Evolutionary conservation across 2,888 invertebrate species (phyloP).

Genomic region (Andrena camellia): DNA sequence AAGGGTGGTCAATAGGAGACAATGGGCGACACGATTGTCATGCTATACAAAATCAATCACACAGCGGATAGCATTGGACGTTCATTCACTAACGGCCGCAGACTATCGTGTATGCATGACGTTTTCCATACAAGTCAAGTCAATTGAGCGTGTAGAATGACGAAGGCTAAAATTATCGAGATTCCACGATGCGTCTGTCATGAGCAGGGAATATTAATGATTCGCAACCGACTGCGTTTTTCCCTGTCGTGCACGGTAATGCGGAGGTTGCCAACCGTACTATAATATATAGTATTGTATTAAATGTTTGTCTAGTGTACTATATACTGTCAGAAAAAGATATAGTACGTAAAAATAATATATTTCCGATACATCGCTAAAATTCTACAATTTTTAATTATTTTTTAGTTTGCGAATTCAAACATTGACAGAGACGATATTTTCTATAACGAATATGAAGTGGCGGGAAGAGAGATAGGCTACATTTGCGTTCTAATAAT

Average conservation of each 20-base stretch:
- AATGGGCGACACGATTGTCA: neutral
- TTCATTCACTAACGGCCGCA: slow-evolving; percentile 31
- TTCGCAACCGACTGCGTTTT: neutral
- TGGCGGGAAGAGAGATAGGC: neutral
- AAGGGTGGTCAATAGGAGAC: neutral
- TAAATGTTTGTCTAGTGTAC: too few relatives aligned
- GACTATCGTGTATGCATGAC: neutral
- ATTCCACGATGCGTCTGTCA: slow-evolving; percentile 40
- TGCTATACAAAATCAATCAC: slow-evolving; percentile 27
- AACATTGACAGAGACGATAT: too few relatives aligned
- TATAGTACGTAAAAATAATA: too few relatives aligned
- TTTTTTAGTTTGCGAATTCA: too few relatives aligned
- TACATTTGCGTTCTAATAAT: neutral
- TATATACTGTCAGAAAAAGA: too few relatives aligned
- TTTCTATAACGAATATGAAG: too few relatives aligned
- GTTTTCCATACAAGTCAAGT: neutral
- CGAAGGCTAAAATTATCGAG: slow-evolving; percentile 37
- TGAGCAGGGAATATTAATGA: slow-evolving; percentile 22
- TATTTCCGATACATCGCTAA: too few relatives aligned
- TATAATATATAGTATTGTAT: too few relatives aligned
- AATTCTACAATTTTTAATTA: too few relatives aligned
- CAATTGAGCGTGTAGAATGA: neutral
- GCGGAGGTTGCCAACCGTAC: too few relatives aligned
- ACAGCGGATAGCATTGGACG: slow-evolving; percentile 4
- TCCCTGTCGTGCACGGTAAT: neutral